Base-by-base conservation (phyloP, 1,140 invertebrate genomes). In the Idris sp. region DNA sequence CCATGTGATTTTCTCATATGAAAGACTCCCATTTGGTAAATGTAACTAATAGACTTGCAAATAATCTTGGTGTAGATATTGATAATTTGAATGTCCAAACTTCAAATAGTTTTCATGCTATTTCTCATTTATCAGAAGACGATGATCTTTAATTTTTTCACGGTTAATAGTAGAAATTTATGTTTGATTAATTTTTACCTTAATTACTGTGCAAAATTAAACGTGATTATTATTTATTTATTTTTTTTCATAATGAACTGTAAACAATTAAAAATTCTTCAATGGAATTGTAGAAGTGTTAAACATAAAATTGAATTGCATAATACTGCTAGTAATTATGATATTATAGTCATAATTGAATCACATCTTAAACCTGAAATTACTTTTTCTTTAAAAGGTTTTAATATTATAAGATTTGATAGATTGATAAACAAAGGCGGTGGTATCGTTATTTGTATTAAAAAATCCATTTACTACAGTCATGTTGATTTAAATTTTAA, bases 281-380 rank as follows among this genome's bases (percentile, higher is more conserved):
- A 41, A 11, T 41, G 38, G 38, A 46, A 46, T 16, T 9, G 25
- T 30, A 22, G 26, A 14, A 46, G 43, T 31, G 16, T 46, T 14
- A 46, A 15, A 30, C 28, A 46, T 7, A 46, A 46, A 46, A 1
- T 46, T 3, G 26, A 30, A 10, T 43, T 43, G 8, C 4, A 7
- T 43, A 43, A 25, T 13, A 13, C 14, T 35, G 2, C 10, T 36
- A n/a, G 26, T 8, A 19, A 40, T 40, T 40, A 8, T 40, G 36
- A 40, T 40, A 40, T 40, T 16, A 40, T 40, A 8, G 2, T 40
- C 6, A 9, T 40, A 19, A 16, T 8, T 8, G 36, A 40, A 40
- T 16, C 36, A 8, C 16, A 15, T 11, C 11, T 40, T 7, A 40
- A 40, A 15, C 14, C 14, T 14, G 36, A 40, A 16, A 15, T 16